Conservation (phyloP, 2,888 invertebrate genomes). For the Ophion ellenae region DNA sequence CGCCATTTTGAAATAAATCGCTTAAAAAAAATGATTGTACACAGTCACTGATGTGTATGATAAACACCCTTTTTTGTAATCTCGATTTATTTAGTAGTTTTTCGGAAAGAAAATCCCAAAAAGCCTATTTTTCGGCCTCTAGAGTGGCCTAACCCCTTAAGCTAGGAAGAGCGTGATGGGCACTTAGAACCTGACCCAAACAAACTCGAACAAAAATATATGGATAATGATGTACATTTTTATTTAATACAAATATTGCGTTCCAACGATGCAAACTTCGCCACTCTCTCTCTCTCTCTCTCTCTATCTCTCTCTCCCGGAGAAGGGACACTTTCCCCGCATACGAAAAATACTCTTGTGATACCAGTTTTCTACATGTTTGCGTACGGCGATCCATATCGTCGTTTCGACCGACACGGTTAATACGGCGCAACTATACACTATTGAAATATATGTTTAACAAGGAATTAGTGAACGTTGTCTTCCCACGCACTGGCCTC, state of each 20-base stretch:
- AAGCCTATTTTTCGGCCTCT: too few species aligned
- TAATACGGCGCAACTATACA: constrained; percentile 16
- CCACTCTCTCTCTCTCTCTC: background rate
- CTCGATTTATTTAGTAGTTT: too few species aligned
- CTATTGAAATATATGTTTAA: constrained; percentile 36
- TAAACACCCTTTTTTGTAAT: too few species aligned
- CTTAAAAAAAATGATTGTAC: too few species aligned
- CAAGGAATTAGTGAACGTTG: constrained; percentile 33
- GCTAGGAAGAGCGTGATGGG: too few species aligned
- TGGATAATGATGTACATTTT: background rate
- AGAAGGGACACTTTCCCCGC: background rate
- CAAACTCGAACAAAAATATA: background rate
- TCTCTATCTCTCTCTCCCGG: too few species aligned
- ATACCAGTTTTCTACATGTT: constrained; percentile 23
- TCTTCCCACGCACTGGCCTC: constrained; percentile 41
- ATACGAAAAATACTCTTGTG: constrained; percentile 28
- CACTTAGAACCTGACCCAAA: background rate
- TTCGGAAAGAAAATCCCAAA: too few species aligned
- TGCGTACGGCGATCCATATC: constrained; percentile 35
- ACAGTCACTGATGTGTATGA: too few species aligned
- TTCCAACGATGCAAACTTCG: constrained; percentile 2
- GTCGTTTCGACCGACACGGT: background rate
- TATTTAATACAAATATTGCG: background rate
- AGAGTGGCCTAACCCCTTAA: too few species aligned
- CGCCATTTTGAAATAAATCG: too few species aligned